Evolutionary conservation across 2,888 invertebrate species (phyloP).

Genomic region (Frankliniella intonsa): DNA sequence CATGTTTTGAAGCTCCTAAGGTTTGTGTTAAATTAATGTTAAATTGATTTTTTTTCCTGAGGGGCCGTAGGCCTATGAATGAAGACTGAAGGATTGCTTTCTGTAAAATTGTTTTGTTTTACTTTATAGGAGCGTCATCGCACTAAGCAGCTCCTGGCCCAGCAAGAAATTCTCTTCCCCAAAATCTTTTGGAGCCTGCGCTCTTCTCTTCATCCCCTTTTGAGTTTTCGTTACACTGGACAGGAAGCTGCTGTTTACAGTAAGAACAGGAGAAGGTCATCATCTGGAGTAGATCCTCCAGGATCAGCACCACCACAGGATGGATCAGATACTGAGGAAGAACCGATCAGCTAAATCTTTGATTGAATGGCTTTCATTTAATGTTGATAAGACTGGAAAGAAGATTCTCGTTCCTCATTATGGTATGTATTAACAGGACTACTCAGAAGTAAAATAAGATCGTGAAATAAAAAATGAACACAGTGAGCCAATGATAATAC

Average conservation of each 20-base stretch:
- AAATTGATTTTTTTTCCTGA: too few relatives aligned
- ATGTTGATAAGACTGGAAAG: too few relatives aligned
- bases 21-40: constrained; percentile 41
- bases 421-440: too few relatives aligned
- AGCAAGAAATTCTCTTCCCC: constrained; percentile 72
- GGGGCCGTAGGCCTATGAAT: too few relatives aligned
- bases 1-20: constrained; percentile 52
- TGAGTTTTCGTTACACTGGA: constrained; percentile 52
- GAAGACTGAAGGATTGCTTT: neutral
- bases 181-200: constrained; percentile 68
- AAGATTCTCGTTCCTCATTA: too few relatives aligned
- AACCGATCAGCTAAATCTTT: constrained; percentile 29
- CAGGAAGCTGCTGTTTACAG: constrained; percentile 40
- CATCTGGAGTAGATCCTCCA: neutral
- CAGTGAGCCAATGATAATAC: too few relatives aligned
- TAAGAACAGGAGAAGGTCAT: constrained; percentile 1
- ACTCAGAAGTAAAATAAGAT: too few relatives aligned
- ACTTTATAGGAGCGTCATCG: constrained; percentile 53
- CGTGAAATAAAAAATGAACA: too few relatives aligned
- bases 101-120: constrained; percentile 21
- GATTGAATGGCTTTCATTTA: too few relatives aligned
- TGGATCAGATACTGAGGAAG: constrained; percentile 36
- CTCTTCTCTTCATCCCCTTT: constrained; percentile 70
- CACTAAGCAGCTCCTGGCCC: constrained; percentile 63
- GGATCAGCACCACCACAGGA: neutral